A percentile compares a stretch with the other conserved stretches of the same genome.
phyloP scores from a whole-genome alignment of 1,140 invertebrate genomes.

The Drosophila mauritiana region DNA sequence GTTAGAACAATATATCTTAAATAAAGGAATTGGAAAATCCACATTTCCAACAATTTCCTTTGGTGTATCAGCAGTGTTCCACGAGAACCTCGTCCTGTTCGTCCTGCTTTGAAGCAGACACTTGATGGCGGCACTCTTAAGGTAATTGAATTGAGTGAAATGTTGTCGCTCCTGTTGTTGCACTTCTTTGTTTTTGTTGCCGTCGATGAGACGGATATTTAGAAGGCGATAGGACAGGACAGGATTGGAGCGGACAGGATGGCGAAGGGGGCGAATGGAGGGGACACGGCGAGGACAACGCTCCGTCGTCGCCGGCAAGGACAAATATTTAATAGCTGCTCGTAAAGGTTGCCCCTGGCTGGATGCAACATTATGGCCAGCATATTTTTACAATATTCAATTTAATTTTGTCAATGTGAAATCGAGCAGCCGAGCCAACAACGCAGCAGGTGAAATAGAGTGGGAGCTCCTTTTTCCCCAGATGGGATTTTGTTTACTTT shows the following conservation, averaged over 20 bases:
- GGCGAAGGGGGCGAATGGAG: not conserved
- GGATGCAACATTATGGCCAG: slow-evolving; percentile 69
- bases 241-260: slow-evolving; percentile 26
- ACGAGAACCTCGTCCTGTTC: slow-evolving; percentile 22
- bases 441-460: slow-evolving; percentile 23
- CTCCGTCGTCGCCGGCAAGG: slow-evolving; percentile 47
- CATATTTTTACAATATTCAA: slow-evolving; percentile 81
- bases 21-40: no score
- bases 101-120: slow-evolving; percentile 59
- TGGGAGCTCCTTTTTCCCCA: slow-evolving; percentile 1
- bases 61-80: slow-evolving; percentile 5
- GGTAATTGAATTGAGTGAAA: slow-evolving; percentile 83
- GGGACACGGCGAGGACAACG: slow-evolving; percentile 42
- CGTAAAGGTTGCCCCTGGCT: slow-evolving; percentile 44
- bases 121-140: slow-evolving; percentile 81
- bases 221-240: slow-evolving; percentile 45
- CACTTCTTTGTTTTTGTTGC: slow-evolving; percentile 49
- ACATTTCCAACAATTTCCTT: not conserved
- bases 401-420: slow-evolving; percentile 75
- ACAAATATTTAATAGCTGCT: slow-evolving; percentile 75
- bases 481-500: slow-evolving; percentile 55
- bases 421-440: slow-evolving; percentile 24
- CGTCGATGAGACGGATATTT: slow-evolving; percentile 75
- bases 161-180: slow-evolving; percentile 66
- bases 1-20: no score